Conservation (phyloP, 2,797 vertebrate species). For the Anguilla obscura region DNA sequence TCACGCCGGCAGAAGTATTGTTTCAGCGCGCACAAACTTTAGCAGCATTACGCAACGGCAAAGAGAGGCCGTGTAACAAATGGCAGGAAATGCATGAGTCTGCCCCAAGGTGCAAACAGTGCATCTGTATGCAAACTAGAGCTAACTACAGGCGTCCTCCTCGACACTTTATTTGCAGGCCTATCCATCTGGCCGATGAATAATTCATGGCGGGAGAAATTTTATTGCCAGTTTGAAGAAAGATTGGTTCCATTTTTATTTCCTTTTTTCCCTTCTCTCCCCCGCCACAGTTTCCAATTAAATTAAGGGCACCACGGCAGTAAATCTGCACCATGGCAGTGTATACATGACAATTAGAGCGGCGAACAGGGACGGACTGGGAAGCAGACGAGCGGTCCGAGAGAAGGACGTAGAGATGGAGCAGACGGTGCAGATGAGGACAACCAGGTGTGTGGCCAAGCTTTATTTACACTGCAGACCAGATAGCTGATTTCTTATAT, state of each 20-base stretch:
- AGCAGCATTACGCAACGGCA: background rate
- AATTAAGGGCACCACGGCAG: slow-evolving; percentile 53
- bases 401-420: slow-evolving; percentile 44
- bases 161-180: slow-evolving; percentile 49
- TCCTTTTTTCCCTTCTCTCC: slow-evolving; percentile 13
- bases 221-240: slow-evolving; percentile 52
- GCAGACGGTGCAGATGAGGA: background rate
- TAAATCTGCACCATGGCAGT: slow-evolving; percentile 49
- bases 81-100: background rate
- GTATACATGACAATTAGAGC: slow-evolving; percentile 57
- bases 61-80: background rate
- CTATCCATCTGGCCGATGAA: slow-evolving; percentile 51
- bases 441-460: background rate
- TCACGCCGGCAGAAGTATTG: background rate
- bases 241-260: slow-evolving; percentile 52
- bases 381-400: slow-evolving; percentile 34
- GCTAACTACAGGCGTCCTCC: slow-evolving; percentile 43
- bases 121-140: slow-evolving; percentile 39
- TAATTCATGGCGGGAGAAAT: slow-evolving; percentile 50
- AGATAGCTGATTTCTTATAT: background rate
- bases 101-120: slow-evolving; percentile 22
- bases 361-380: slow-evolving; percentile 37
- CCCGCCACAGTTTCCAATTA: slow-evolving; percentile 51
- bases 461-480: slow-evolving; percentile 17
- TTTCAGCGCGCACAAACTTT: background rate